Conservation (phyloP, 2,888 invertebrate species). For the Alcis repandata region DNA sequence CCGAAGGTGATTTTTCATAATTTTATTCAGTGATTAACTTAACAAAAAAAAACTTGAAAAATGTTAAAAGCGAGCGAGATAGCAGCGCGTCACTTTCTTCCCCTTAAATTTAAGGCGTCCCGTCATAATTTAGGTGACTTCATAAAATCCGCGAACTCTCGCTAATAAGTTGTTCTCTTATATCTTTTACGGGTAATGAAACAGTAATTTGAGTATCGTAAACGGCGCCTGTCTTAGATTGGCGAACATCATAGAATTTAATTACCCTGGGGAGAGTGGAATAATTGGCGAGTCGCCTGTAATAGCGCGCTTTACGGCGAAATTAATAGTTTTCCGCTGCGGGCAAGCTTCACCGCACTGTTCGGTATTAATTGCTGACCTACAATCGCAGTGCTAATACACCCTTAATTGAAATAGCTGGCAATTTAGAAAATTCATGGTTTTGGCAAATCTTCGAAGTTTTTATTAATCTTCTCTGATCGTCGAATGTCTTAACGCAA, state of each 20-base stretch:
- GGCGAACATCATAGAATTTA: conserved; percentile 83
- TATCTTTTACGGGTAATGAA: conserved; percentile 79
- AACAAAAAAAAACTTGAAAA: no score
- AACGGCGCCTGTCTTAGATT: conserved; percentile 81
- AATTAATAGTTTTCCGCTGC: conserved; percentile 82
- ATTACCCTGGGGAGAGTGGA: conserved; percentile 78
- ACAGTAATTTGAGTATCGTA: conserved; percentile 80
- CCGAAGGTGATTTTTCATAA: no score
- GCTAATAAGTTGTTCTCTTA: conserved; percentile 63
- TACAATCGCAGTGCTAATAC: conserved; percentile 64
- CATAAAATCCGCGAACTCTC: conserved; percentile 51
- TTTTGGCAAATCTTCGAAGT: neutral
- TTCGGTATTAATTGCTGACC: conserved; percentile 77
- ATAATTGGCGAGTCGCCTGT: conserved; percentile 82
- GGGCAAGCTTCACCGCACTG: conserved; percentile 65
- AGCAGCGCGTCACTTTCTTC: no score
- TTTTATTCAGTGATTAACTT: no score
- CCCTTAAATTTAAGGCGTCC: conserved; percentile 15
- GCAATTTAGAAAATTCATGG: conserved; percentile 40
- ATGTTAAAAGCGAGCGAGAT: no score
- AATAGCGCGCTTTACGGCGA: conserved; percentile 78
- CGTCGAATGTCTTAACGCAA: neutral
- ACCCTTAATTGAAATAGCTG: conserved; percentile 58
- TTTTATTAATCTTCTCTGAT: neutral
- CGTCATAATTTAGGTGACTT: conserved; percentile 40